phyloP scores from a whole-genome alignment of 53 echinoderm and acorn worm species.

The Antedon mediterranea region DNA sequence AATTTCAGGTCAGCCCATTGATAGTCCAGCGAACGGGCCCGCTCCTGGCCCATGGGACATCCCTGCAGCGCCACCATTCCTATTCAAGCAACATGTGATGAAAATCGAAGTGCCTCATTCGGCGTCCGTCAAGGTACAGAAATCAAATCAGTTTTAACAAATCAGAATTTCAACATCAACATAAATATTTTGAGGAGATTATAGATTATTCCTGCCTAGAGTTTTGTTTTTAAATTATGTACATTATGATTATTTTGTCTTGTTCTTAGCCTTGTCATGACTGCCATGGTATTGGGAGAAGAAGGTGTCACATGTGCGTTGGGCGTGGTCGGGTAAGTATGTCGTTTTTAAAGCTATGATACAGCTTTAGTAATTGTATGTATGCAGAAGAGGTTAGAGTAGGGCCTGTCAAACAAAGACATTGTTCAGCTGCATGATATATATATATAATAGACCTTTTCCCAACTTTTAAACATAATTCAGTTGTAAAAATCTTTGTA shows the following conservation, averaged over 20 bases:
- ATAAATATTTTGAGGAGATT: no score
- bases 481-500: no score
- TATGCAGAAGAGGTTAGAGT: no score
- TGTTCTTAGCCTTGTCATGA: constrained; percentile 77
- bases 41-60: constrained; percentile 87
- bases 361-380: no score
- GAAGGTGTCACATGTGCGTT: constrained; percentile 30
- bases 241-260: not conserved
- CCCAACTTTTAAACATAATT: no score
- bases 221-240: no score
- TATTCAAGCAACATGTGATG: constrained; percentile 40
- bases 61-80: constrained; percentile 27
- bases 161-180: no score
- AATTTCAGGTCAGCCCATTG: constrained; percentile 60
- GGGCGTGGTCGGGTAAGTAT: constrained; percentile 49
- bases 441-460: no score
- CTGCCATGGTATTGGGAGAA: constrained; percentile 55
- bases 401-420: no score
- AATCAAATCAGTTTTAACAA: no score
- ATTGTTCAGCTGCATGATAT: no score
- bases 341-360: not conserved
- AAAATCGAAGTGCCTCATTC: constrained; percentile 80
- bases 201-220: no score
- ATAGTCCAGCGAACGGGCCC: constrained; percentile 73
- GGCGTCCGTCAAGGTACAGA: constrained; percentile 95